Conservation (phyloP, 1,140 invertebrate genomes). For the Leptinotarsa texana region DNA sequence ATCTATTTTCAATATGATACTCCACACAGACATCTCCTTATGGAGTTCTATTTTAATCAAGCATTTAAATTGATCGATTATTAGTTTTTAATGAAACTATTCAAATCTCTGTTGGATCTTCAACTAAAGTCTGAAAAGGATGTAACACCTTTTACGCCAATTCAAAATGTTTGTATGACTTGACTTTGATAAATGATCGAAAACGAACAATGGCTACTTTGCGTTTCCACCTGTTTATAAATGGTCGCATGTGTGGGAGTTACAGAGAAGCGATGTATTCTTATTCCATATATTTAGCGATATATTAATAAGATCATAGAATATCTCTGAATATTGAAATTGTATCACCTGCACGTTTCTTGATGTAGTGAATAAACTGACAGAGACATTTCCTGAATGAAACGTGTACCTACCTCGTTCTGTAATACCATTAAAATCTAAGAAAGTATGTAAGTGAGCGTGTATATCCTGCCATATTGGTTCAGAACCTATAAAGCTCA, state of each 20-base stretch:
- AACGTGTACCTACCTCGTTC: constrained; percentile 14
- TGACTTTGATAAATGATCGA: constrained; percentile 3
- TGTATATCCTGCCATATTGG: constrained; percentile 19
- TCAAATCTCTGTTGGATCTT: too few species aligned
- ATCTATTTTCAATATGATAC: too few species aligned
- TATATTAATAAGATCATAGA: background rate
- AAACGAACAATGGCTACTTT: too few species aligned
- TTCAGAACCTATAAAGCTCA: constrained; percentile 29
- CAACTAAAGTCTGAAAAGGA: too few species aligned
- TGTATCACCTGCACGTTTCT: background rate
- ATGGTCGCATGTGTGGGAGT: too few species aligned
- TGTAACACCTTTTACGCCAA: background rate
- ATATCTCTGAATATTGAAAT: background rate
- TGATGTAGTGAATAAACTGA: background rate
- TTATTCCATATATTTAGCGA: background rate
- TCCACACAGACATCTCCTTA: too few species aligned
- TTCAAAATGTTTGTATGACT: background rate
- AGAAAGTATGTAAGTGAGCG: constrained; percentile 11
- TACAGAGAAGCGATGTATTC: background rate
- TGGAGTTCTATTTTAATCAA: too few species aligned
- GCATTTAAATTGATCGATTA: too few species aligned
- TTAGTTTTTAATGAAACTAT: too few species aligned
- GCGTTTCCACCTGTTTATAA: too few species aligned
- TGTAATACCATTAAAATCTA: constrained; percentile 18
- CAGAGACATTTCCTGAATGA: constrained; percentile 11